Percentiles rank a stretch among this genome's conserved stretches.
Evolutionary conservation across 2,113 vertebrate genomes (phyloP).

Genomic region (Hyla sarda): DNA sequence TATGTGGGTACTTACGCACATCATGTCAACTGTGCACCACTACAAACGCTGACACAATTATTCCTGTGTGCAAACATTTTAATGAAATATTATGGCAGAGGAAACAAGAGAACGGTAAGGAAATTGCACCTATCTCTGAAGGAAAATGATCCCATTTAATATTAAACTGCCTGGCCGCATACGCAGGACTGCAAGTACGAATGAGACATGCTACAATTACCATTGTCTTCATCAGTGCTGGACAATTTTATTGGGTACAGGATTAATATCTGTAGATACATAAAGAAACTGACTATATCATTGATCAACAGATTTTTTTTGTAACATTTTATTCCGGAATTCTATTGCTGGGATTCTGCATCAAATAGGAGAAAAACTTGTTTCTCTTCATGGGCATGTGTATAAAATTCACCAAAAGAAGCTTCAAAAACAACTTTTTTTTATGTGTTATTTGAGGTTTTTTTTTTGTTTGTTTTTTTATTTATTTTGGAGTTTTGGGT

Average conservation of each 20-base stretch:
- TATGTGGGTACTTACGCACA: slow-evolving; percentile 58
- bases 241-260: too few species aligned
- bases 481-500: too few species aligned
- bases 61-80: slow-evolving; percentile 55
- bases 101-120: slow-evolving; percentile 50
- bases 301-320: background rate
- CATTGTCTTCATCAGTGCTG: background rate
- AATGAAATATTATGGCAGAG: slow-evolving; percentile 53
- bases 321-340: too few species aligned
- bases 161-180: background rate
- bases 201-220: background rate
- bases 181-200: background rate
- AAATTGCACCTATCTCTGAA: slow-evolving; percentile 33
- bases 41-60: slow-evolving; percentile 58
- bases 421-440: too few species aligned
- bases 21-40: slow-evolving; percentile 52
- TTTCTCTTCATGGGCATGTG: too few species aligned
- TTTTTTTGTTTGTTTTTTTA: too few species aligned
- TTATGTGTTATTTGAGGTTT: too few species aligned
- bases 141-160: slow-evolving; percentile 26
- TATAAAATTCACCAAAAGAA: too few species aligned
- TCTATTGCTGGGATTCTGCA: too few species aligned
- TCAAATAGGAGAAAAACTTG: background rate
- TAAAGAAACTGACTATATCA: background rate
- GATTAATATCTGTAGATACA: background rate